A percentile compares a stretch with the other conserved stretches of the same genome.
Conservation (phyloP, 2,113 vertebrate genomes). For the Hemichromis elongatus region DNA sequence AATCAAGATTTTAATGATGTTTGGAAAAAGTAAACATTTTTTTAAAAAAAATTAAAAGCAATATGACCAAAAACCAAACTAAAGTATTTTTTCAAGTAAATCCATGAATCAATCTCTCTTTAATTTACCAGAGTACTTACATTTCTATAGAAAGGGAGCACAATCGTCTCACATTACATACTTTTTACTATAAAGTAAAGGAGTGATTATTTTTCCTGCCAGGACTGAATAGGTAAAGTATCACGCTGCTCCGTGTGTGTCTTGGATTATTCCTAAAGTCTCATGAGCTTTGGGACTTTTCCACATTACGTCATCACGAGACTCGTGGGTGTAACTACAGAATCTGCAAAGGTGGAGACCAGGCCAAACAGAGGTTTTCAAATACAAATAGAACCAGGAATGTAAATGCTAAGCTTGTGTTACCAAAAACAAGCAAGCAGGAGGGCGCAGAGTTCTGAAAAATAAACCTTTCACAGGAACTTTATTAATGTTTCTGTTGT, state of each 20-base stretch:
- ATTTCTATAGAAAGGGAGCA: not conserved
- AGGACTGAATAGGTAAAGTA: not conserved
- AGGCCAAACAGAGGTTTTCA: not conserved
- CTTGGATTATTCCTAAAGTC: not conserved
- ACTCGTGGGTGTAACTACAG: not conserved
- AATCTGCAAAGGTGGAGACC: not conserved
- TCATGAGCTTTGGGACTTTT: not conserved
- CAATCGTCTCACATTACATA: not conserved
- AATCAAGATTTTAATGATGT: not conserved
- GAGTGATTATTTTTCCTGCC: not conserved
- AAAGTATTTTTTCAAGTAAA: not conserved
- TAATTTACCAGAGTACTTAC: not conserved
- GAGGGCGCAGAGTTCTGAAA: not conserved
- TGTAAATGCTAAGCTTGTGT: conserved; percentile 42
- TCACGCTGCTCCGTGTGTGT: not conserved
- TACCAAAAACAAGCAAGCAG: conserved; percentile 43
- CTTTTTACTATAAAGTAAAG: not conserved
- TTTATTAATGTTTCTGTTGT: conserved; percentile 26
- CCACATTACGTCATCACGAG: conserved; percentile 19
- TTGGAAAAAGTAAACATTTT: not conserved
- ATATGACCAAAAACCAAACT: not conserved
- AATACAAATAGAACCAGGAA: conserved; percentile 17
- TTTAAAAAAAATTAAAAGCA: rapidly evolving
- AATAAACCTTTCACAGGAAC: conserved; percentile 34
- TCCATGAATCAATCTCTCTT: not conserved